Conservation (phyloP, 2,888 invertebrate species). For the Notodonta ziczac region DNA sequence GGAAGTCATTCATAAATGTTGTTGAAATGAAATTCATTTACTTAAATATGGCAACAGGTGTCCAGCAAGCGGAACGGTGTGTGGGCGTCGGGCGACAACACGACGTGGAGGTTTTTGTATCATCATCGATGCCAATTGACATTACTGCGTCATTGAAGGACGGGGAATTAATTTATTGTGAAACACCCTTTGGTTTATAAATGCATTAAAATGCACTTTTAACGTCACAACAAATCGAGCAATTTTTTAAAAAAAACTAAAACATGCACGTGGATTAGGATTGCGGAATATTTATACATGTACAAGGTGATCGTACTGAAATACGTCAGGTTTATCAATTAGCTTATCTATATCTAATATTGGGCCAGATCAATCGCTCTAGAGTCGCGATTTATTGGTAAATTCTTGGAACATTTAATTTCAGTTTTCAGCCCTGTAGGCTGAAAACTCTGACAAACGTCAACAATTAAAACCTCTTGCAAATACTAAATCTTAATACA, state of each 20-base stretch:
- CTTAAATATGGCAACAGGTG: slow-evolving; percentile 7
- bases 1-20: slow-evolving; percentile 1
- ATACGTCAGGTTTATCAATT: too few relatives aligned
- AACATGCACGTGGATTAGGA: not conserved
- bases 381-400: too few relatives aligned
- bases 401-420: too few relatives aligned
- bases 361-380: too few relatives aligned
- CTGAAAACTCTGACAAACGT: too few relatives aligned
- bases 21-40: not conserved
- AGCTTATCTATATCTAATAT: not conserved
- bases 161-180: not conserved
- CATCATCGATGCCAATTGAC: not conserved
- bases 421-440: too few relatives aligned
- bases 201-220: too few relatives aligned
- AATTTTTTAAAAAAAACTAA: too few relatives aligned
- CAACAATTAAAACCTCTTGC: too few relatives aligned
- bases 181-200: not conserved
- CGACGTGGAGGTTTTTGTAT: not conserved
- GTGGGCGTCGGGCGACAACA: slow-evolving; percentile 1
- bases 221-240: too few relatives aligned
- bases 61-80: slow-evolving; percentile 1
- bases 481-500: too few relatives aligned
- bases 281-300: not conserved
- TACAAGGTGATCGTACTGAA: not conserved
- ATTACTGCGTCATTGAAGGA: not conserved